phyloP scores from a whole-genome alignment of 2,888 invertebrate genomes.

The Mythimna lalbum region DNA sequence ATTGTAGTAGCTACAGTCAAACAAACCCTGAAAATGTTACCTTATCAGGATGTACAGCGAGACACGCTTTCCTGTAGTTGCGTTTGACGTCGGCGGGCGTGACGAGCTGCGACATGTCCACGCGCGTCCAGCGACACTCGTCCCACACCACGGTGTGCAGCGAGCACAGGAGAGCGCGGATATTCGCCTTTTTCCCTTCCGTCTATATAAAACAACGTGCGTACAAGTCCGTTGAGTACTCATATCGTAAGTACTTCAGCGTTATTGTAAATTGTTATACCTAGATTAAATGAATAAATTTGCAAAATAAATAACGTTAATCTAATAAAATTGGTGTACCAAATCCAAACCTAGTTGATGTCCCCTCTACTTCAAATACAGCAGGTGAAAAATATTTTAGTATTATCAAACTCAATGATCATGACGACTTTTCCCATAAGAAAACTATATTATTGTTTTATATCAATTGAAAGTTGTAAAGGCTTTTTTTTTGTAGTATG shows the following conservation, averaged over 20 bases:
- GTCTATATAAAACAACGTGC: constrained; percentile 91
- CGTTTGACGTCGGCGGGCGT: constrained; percentile 98
- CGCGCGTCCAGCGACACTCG: constrained; percentile 97
- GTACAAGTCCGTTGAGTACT: neutral
- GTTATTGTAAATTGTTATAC: neutral
- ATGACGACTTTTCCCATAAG: too few species aligned
- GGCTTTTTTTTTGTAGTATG: too few species aligned
- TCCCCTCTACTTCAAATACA: too few species aligned
- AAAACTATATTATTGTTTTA: too few species aligned
- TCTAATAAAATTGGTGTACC: too few species aligned
- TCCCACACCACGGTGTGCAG: constrained; percentile 98
- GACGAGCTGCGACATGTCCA: constrained; percentile 98
- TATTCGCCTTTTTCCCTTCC: constrained; percentile 99
- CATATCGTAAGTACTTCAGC: neutral
- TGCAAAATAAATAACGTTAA: too few species aligned
- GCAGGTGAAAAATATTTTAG: neutral
- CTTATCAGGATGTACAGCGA: constrained; percentile 99
- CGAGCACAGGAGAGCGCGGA: constrained; percentile 98
- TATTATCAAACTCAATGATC: neutral
- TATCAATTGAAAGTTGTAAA: too few species aligned
- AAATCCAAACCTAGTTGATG: neutral
- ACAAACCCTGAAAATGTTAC: constrained; percentile 87
- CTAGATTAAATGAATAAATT: neutral
- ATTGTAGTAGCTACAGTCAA: neutral
- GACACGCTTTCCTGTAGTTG: constrained; percentile 98